Conservation (phyloP, 2,888 invertebrate genomes). For the Ceratothoa steindachneri region DNA sequence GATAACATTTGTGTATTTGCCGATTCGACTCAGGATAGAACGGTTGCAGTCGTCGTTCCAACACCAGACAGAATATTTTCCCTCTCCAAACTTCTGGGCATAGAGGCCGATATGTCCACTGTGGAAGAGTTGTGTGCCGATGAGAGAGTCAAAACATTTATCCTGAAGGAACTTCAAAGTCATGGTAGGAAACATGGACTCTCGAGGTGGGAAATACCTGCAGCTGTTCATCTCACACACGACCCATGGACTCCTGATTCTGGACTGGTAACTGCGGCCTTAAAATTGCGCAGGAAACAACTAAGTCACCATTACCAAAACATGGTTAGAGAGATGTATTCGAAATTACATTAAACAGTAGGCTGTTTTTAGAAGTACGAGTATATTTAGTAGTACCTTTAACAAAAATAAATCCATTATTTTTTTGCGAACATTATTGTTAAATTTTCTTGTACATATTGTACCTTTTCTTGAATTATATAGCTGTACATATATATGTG, state of each 20-base stretch:
- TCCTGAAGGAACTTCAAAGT: conserved; percentile 53
- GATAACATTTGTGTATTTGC: conserved; percentile 98
- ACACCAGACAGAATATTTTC: conserved; percentile 54
- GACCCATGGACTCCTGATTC: conserved; percentile 58
- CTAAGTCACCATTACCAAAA: conserved; percentile 55
- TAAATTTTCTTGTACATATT: too few species aligned
- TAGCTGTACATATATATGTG: too few species aligned
- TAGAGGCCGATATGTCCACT: conserved; percentile 54
- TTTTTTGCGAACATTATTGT: too few species aligned
- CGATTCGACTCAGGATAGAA: conserved; percentile 75
- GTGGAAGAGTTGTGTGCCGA: conserved; percentile 57
- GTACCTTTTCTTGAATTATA: too few species aligned
- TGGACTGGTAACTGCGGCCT: conserved; percentile 58
- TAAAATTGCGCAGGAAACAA: conserved; percentile 57
- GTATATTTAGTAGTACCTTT: too few species aligned
- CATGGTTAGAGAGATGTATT: conserved; percentile 55
- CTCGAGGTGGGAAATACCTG: conserved; percentile 54
- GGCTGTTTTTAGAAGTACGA: too few species aligned
- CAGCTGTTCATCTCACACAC: conserved; percentile 53
- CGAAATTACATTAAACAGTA: conserved; percentile 21
- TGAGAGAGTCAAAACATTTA: conserved; percentile 52
- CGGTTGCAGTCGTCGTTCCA: conserved; percentile 88
- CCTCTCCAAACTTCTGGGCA: conserved; percentile 49
- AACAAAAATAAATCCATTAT: too few species aligned
- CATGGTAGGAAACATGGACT: conserved; percentile 53